Conservation (phyloP, 2,888 invertebrate genomes). For the Philhelius pedissequus region DNA sequence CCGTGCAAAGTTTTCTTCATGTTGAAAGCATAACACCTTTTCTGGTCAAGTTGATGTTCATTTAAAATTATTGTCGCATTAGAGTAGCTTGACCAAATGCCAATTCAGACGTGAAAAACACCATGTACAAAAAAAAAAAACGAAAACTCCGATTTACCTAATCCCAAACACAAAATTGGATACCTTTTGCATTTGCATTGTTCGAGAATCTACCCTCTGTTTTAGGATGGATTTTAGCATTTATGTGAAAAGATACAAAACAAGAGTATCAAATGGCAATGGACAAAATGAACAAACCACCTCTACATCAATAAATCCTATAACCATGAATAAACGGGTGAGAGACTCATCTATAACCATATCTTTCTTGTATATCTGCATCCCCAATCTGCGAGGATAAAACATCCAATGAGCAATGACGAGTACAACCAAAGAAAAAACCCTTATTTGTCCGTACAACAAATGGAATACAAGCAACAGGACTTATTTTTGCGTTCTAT, state of each 20-base stretch:
- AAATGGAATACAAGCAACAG: background rate
- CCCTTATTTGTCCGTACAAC: background rate
- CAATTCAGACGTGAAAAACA: too few species aligned
- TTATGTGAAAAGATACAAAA: background rate
- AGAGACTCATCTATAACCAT: background rate
- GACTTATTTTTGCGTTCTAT: background rate
- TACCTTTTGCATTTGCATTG: too few species aligned
- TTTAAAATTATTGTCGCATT: too few species aligned
- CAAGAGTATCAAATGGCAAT: background rate
- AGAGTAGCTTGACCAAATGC: too few species aligned
- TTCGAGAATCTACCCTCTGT: too few species aligned
- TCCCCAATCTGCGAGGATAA: background rate
- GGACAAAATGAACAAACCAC: background rate
- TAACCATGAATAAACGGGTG: background rate
- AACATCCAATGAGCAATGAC: background rate
- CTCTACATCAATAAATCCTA: background rate
- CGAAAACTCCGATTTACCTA: background rate
- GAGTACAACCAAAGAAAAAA: background rate
- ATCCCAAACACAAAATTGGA: background rate
- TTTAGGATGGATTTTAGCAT: too few species aligned
- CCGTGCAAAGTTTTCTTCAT: too few species aligned
- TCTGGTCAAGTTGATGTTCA: too few species aligned
- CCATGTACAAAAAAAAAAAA: background rate
- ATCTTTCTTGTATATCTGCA: background rate
- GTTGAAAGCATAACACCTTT: too few species aligned